phyloP scores from a whole-genome alignment of 2,888 invertebrate species.

The Lordiphosa fenestrarum region DNA sequence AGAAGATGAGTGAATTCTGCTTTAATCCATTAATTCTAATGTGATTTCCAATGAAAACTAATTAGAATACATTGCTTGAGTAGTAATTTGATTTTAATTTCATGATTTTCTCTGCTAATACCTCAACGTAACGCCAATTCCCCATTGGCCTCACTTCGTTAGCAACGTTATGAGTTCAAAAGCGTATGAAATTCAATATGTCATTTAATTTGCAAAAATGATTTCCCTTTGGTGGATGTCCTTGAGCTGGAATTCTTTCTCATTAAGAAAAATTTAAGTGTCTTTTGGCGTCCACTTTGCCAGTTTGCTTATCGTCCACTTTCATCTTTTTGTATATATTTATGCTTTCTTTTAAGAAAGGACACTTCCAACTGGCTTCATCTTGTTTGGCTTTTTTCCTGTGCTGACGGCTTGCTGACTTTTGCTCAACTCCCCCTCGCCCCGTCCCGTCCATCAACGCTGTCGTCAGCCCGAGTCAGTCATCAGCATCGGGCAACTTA shows the following conservation, averaged over 20 bases:
- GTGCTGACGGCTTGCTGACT: constrained; percentile 42
- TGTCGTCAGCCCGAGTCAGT: constrained; percentile 51
- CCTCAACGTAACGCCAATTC: too few relatives aligned
- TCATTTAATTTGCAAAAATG: too few relatives aligned
- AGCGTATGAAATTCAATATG: too few relatives aligned
- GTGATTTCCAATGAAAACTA: too few relatives aligned
- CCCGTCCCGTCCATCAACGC: constrained; percentile 1
- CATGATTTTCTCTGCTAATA: too few relatives aligned
- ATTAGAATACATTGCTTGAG: too few relatives aligned
- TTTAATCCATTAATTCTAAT: too few relatives aligned
- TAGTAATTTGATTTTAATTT: too few relatives aligned
- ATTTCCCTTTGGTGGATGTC: neutral
- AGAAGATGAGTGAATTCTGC: too few relatives aligned
- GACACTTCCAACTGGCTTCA: constrained; percentile 41
- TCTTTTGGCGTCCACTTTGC: constrained; percentile 25
- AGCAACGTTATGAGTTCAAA: too few relatives aligned
- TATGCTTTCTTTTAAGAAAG: constrained; percentile 26
- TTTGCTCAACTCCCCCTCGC: constrained; percentile 17
- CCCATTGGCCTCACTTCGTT: too few relatives aligned
- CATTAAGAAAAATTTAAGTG: constrained; percentile 11
- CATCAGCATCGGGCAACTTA: constrained; percentile 42
- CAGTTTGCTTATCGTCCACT: constrained; percentile 32
- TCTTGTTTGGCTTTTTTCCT: constrained; percentile 43
- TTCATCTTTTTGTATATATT: constrained; percentile 21
- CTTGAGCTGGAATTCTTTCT: constrained; percentile 1